These are phyloP conservation scores for Tragopan temminckii DNA, from an alignment of 2,797 vertebrate species.

Conservation along the genomic window DNA sequence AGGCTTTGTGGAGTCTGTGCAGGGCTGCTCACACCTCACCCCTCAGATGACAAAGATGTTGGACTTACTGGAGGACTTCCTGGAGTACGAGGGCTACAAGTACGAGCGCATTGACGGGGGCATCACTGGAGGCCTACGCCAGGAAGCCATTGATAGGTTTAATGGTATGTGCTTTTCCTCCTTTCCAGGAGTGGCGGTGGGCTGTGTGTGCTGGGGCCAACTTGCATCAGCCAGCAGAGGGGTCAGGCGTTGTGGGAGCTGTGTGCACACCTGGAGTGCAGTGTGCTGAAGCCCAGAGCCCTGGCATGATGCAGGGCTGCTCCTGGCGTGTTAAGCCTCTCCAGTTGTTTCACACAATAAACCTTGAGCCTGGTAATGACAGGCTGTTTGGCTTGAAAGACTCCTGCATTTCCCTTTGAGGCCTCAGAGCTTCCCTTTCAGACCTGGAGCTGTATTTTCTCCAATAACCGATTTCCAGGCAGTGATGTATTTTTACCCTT, in stretches of 20 bases:
- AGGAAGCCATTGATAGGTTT: slow-evolving; percentile 98
- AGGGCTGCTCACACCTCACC: not conserved
- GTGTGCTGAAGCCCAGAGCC: accelerated
- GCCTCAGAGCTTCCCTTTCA: not conserved
- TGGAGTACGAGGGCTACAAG: slow-evolving; percentile 97
- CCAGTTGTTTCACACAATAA: no score
- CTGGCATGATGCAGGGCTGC: accelerated
- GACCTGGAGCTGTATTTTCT: not conserved
- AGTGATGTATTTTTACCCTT: not conserved
- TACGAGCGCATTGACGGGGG: slow-evolving; percentile 96
- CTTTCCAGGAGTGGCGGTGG: accelerated
- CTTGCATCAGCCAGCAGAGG: not conserved
- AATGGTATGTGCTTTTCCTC: slow-evolving; percentile 83
- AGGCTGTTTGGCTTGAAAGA: not conserved
- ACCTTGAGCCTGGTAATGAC: no score
- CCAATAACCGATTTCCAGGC: not conserved
- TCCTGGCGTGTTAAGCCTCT: accelerated
- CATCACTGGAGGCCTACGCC: slow-evolving; percentile 94
- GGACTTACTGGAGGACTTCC: slow-evolving; percentile 96
- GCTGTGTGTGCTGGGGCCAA: not conserved
- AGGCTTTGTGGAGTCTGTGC: accelerated
- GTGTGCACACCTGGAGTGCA: accelerated
- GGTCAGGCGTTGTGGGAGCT: accelerated
- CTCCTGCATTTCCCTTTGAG: not conserved
- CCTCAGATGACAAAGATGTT: slow-evolving; percentile 99